A percentile compares a stretch with the other conserved stretches of the same genome.
These are phyloP conservation scores for Mythimna lalbum DNA, from an alignment of 2,888 invertebrate species.

Conservation along the genomic window DNA sequence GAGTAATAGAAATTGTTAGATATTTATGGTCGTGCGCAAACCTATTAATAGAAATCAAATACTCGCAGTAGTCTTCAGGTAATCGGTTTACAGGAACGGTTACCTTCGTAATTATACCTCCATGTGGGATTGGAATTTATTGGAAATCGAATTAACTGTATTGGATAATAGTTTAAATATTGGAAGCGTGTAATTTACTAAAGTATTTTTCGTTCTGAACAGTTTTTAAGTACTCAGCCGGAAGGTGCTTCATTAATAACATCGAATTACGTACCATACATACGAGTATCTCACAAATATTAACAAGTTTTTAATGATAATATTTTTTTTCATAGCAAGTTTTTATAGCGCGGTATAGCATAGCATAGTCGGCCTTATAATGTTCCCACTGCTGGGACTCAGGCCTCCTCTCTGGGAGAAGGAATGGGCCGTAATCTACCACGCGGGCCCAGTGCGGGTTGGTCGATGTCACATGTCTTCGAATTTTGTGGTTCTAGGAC, in stretches of 20 bases:
- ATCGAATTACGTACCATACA: too few species aligned
- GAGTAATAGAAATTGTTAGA: slow-evolving; percentile 14
- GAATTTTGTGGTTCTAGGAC: too few species aligned
- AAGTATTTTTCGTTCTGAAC: neutral
- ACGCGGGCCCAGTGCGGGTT: too few species aligned
- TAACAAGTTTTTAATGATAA: too few species aligned
- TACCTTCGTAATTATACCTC: neutral
- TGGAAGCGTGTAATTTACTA: neutral
- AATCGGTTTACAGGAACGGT: slow-evolving; percentile 7
- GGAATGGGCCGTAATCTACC: too few species aligned
- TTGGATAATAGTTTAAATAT: neutral
- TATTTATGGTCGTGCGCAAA: slow-evolving; percentile 23
- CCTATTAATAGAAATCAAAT: slow-evolving; percentile 30
- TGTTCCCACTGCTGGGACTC: too few species aligned
- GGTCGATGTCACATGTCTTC: too few species aligned
- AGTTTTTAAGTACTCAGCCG: neutral
- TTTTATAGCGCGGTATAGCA: too few species aligned
- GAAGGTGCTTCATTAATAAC: neutral
- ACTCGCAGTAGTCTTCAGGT: neutral
- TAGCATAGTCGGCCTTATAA: too few species aligned
- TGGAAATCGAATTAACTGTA: neutral
- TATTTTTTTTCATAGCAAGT: too few species aligned
- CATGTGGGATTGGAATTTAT: neutral
- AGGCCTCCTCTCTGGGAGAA: too few species aligned
- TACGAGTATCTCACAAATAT: too few species aligned